phyloP scores from a whole-genome alignment of 2,888 invertebrate genomes.

The Amiota minor region DNA sequence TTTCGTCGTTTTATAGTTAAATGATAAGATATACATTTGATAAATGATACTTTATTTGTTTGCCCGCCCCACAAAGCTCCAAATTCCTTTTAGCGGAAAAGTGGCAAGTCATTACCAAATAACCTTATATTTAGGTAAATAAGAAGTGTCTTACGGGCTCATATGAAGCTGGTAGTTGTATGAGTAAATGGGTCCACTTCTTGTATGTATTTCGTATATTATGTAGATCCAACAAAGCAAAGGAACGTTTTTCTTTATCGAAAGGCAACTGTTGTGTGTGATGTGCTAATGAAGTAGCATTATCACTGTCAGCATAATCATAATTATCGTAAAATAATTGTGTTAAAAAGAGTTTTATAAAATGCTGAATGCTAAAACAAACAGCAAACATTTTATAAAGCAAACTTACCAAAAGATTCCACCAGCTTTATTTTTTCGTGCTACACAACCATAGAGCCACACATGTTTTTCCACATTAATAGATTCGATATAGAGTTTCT shows the following conservation, averaged over 20 bases:
- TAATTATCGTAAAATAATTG: background rate
- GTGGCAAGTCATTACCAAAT: too few relatives aligned
- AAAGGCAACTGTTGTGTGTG: constrained; percentile 76
- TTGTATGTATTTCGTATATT: constrained; percentile 76
- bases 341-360: too few relatives aligned
- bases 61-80: too few relatives aligned
- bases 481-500: constrained; percentile 77
- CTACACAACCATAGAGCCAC: constrained; percentile 86
- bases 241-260: constrained; percentile 70
- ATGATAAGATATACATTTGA: too few relatives aligned
- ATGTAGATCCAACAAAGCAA: constrained; percentile 77
- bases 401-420: constrained; percentile 44
- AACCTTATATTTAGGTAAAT: too few relatives aligned
- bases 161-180: constrained; percentile 79
- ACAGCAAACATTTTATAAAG: too few relatives aligned
- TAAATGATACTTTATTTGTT: too few relatives aligned
- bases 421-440: constrained; percentile 70
- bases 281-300: constrained; percentile 77
- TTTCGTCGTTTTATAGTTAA: too few relatives aligned
- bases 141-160: constrained; percentile 74
- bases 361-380: too few relatives aligned
- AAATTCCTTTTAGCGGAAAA: too few relatives aligned
- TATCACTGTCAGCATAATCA: constrained; percentile 49
- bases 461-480: constrained; percentile 80
- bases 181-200: constrained; percentile 81